A percentile compares a stretch with the other conserved stretches of the same genome.
phyloP scores from a whole-genome alignment of 2,888 invertebrate species.

The Tiliacea aurago region DNA sequence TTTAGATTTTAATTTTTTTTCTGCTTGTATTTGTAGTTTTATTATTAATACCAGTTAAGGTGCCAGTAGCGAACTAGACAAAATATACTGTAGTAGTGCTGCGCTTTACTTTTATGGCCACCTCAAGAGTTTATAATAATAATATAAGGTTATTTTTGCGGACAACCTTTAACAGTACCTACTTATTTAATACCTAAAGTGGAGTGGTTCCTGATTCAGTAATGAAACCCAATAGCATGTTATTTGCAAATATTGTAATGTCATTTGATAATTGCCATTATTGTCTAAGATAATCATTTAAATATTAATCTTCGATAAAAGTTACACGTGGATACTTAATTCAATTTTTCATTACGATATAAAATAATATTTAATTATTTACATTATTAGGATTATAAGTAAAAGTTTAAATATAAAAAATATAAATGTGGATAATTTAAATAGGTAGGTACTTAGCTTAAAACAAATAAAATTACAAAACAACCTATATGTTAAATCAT shows the following conservation, averaged over 20 bases:
- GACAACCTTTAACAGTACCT: no score
- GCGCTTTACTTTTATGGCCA: neutral
- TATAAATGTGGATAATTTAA: neutral
- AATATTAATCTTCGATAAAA: neutral
- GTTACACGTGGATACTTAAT: neutral
- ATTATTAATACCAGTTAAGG: neutral
- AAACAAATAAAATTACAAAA: neutral
- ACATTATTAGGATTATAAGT: neutral
- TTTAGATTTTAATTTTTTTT: neutral
- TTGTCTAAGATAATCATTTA: conserved; percentile 6
- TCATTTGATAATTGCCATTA: no score
- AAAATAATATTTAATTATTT: no score
- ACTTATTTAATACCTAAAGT: no score
- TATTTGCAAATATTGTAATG: neutral
- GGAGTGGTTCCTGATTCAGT: no score
- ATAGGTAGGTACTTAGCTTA: neutral
- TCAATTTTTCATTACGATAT: neutral
- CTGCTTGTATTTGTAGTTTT: neutral
- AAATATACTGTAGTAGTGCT: neutral
- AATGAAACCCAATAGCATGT: no score
- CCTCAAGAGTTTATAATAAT: neutral
- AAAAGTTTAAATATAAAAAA: neutral
- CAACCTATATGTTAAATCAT: neutral
- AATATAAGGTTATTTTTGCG: no score
- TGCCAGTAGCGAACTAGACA: neutral